Conservation (phyloP, 2,888 invertebrate genomes). For the Stenodema calcarata region DNA sequence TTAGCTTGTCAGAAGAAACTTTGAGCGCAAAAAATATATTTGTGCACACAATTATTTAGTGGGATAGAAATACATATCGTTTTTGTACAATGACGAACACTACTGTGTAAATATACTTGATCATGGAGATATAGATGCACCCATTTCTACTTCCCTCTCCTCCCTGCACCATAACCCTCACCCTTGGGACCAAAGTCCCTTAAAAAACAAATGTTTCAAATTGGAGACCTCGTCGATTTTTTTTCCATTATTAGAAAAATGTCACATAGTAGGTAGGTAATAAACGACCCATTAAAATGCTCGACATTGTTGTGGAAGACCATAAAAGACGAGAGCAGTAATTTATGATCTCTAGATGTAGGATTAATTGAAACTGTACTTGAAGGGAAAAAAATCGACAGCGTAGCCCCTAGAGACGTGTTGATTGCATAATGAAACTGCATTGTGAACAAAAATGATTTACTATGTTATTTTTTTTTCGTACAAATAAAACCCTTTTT, state of each 20-base stretch:
- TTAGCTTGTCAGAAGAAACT: conserved; percentile 8
- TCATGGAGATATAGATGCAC: conserved; percentile 30
- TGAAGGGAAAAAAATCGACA: neutral
- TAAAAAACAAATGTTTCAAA: neutral
- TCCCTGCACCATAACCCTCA: conserved; percentile 17
- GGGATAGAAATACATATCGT: conserved; percentile 44
- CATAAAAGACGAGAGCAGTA: too few species aligned
- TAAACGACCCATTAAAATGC: neutral
- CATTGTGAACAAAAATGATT: neutral
- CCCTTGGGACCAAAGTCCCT: conserved; percentile 43
- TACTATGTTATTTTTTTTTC: neutral
- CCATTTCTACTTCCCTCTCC: conserved; percentile 1
- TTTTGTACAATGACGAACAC: conserved; percentile 48
- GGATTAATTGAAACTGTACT: neutral
- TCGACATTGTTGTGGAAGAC: too few species aligned
- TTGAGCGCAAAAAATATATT: conserved; percentile 10
- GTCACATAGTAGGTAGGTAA: too few species aligned
- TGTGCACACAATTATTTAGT: conserved; percentile 28
- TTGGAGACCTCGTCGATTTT: conserved; percentile 15
- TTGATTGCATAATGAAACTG: neutral
- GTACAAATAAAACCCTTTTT: conserved; percentile 3
- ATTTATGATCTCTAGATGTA: too few species aligned
- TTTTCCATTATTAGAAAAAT: neutral
- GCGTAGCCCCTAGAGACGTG: neutral
- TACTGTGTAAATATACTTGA: conserved; percentile 40